A percentile compares a stretch with the other conserved stretches of the same genome.
These are phyloP conservation scores for Holacanthella duospinosa DNA, from an alignment of 2,888 invertebrate genomes.

Conservation along the genomic window DNA sequence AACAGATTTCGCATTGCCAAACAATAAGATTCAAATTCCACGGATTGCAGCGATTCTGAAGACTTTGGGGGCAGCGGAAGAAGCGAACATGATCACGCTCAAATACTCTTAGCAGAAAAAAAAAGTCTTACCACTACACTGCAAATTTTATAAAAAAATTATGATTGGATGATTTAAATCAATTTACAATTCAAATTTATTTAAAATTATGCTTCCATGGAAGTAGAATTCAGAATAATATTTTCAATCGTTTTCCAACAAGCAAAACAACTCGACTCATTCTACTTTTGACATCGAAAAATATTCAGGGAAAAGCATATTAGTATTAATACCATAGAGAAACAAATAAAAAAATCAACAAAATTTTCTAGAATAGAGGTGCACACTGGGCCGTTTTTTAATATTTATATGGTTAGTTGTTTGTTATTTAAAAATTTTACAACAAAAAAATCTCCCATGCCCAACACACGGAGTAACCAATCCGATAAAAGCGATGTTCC, in stretches of 20 bases:
- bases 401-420: no score
- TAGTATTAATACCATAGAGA: no score
- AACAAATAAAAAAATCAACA: no score
- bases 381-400: no score
- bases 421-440: no score
- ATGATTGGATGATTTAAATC: neutral
- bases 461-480: no score
- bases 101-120: slow-evolving; percentile 30
- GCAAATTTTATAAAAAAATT: neutral
- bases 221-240: neutral
- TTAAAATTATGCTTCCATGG: neutral
- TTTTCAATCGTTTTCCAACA: neutral
- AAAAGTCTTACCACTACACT: neutral
- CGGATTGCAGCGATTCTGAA: slow-evolving; percentile 31
- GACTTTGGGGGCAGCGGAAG: slow-evolving; percentile 29
- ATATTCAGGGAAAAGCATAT: no score
- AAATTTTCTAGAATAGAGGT: no score
- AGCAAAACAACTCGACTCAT: no score
- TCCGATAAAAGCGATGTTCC: no score
- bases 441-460: no score
- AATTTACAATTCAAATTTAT: neutral
- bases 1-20: slow-evolving; percentile 30
- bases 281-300: no score
- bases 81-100: slow-evolving; percentile 30
- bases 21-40: slow-evolving; percentile 27